Percentiles rank a stretch among this genome's conserved stretches.
phyloP scores from a whole-genome alignment of 1,140 invertebrate species.

The Onthophagus taurus region DNA sequence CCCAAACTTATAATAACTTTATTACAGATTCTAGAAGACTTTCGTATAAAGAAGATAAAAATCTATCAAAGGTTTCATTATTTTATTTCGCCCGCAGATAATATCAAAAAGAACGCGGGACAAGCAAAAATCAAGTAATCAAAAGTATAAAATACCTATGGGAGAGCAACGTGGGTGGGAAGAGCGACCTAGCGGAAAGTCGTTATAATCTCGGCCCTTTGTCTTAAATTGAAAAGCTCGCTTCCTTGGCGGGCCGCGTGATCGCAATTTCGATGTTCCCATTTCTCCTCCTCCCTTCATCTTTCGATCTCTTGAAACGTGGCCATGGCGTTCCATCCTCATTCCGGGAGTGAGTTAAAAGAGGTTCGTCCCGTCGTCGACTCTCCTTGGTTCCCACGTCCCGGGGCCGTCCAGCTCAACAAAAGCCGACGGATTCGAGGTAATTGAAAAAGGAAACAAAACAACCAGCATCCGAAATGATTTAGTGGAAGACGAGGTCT shows the following conservation, averaged over 20 bases:
- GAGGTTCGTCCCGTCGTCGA: no score
- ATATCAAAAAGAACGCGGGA: no score
- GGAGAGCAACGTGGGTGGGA: no score
- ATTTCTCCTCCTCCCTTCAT: no score
- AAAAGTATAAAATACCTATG: no score
- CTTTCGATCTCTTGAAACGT: slow-evolving; percentile 8
- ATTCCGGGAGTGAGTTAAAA: background rate
- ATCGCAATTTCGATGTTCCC: slow-evolving; percentile 11
- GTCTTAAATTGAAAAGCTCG: slow-evolving; percentile 12
- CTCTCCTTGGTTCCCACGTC: background rate
- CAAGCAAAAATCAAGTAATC: no score
- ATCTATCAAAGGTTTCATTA: no score
- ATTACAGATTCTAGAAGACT: no score
- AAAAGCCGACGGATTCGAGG: background rate
- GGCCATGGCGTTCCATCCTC: slow-evolving; percentile 2
- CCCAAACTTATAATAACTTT: no score
- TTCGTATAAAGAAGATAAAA: no score
- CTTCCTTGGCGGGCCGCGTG: slow-evolving; percentile 8
- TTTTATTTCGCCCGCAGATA: no score
- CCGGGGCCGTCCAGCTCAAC: slow-evolving; percentile 2
- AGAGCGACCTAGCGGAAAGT: slow-evolving; percentile 10
- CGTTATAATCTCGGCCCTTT: slow-evolving; percentile 12
- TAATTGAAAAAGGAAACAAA: slow-evolving; percentile 12
- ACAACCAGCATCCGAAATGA: slow-evolving; percentile 2
- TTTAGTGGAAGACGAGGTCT: no score